These are phyloP conservation scores for Ariolimax columbianus DNA, from an alignment of 2,888 invertebrate genomes.

Conservation along the genomic window DNA sequence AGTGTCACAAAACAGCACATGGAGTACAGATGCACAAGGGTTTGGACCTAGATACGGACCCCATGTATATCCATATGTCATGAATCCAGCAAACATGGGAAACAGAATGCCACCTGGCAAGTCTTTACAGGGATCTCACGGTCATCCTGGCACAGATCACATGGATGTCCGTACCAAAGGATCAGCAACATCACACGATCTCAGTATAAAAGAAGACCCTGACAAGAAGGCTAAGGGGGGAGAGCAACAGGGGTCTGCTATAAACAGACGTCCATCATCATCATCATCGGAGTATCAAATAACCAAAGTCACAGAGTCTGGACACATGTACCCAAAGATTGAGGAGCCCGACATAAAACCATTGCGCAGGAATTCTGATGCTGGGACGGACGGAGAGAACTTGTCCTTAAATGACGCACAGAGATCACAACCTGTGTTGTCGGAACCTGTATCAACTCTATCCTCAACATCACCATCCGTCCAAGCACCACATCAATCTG, in stretches of 20 bases:
- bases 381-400: neutral
- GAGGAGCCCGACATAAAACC: slow-evolving; percentile 3
- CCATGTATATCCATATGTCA: slow-evolving; percentile 15
- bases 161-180: neutral
- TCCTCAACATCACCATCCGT: slow-evolving; percentile 1
- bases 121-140: neutral
- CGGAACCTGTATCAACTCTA: slow-evolving; percentile 5
- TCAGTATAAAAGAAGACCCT: neutral
- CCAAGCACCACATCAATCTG: neutral
- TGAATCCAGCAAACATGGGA: neutral
- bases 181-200: slow-evolving; percentile 4
- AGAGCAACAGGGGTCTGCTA: neutral
- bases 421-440: neutral
- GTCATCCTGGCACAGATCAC: neutral
- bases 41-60: slow-evolving; percentile 31
- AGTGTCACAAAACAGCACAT: slow-evolving; percentile 19
- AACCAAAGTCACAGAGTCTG: neutral
- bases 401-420: neutral
- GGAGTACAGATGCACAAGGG: slow-evolving; percentile 18
- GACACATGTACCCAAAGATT: neutral
- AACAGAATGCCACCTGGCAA: slow-evolving; percentile 7
- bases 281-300: neutral
- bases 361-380: neutral
- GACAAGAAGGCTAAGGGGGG: neutral
- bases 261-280: slow-evolving; percentile 13